phyloP scores from a whole-genome alignment of 2,113 vertebrate species.

The Grammomys dolichurus region DNA sequence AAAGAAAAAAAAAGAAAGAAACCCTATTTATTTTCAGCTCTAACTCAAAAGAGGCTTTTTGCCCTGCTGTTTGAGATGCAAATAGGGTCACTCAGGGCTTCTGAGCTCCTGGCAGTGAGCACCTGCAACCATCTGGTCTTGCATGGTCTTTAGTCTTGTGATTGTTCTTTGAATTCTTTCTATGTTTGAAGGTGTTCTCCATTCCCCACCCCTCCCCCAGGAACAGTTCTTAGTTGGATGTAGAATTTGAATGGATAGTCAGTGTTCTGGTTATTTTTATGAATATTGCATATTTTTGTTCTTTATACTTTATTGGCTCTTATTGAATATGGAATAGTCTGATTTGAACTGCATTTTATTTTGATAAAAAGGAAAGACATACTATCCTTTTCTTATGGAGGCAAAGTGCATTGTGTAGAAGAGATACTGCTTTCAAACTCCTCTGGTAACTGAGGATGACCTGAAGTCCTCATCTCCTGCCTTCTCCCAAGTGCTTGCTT shows the following conservation, averaged over 20 bases:
- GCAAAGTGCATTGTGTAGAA: not conserved
- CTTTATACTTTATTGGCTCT: conserved; percentile 34
- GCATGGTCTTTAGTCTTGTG: not conserved
- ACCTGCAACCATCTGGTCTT: not conserved
- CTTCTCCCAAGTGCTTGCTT: not conserved
- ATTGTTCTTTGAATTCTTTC: conserved; percentile 8
- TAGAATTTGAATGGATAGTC: conserved; percentile 16
- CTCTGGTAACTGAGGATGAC: not conserved
- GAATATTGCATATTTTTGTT: not conserved
- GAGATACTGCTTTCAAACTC: not conserved
- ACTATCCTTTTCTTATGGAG: not conserved
- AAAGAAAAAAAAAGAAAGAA: not conserved
- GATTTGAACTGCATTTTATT: conserved; percentile 47
- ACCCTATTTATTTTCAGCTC: not conserved
- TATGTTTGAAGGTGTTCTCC: not conserved
- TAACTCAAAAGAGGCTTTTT: not conserved
- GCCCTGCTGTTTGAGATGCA: not conserved
- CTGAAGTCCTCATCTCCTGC: not conserved
- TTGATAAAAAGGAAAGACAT: not conserved
- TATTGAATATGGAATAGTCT: conserved; percentile 12
- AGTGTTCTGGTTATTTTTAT: not conserved
- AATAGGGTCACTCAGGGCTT: not conserved
- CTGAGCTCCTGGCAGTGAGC: not conserved
- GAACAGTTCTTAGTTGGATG: not conserved
- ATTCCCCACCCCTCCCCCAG: not conserved